Base-by-base conservation (phyloP, 1,140 invertebrate genomes). In the Pygmarrhopalites habei region DNA sequence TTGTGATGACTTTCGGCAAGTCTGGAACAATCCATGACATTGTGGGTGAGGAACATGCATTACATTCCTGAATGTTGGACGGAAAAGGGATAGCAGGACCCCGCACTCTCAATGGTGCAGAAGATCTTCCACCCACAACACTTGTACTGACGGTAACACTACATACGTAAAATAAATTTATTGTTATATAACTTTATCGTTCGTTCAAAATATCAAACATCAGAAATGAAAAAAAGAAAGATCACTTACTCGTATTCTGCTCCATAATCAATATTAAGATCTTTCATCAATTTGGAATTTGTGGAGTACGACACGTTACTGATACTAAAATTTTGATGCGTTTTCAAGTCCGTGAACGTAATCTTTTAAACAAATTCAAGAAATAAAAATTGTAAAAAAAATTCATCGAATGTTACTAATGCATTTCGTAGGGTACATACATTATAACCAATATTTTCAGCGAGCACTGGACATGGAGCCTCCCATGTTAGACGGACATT, bases 1-100 rank as follows among this genome's bases (percentile, higher is more conserved):
- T 58, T 15, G 51, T 41, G 3, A 67, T 35, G 49, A 46, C 35
- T 57, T 29, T 49, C 1, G 68, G 67, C 26, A 65, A 26, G 14
- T 19, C 2, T 17, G 61, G 64, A 5, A 15, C 21, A 21, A 29
- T 23, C 64, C 61, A 66, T 26, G 14, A 60, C 15, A 64, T 61
- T 29, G 64, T 69, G 17, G 30, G 44, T 3, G 30, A 80, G 76
- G 82, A 79, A 67, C 73, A 69, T 69, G 81, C 75, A 1, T 77
- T 74, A 52, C 79, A 74, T 3, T 84, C 79, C 44, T 78, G 76
- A 0, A 90, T 69, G 71, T 84, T 83, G 72, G 80, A 78, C 1
- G 88, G 87, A n/a, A 83, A 73, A 19, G 80, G 74, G 44, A 88
- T 78, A 7, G 75, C 71, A 2, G 83, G 84, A 0, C 83, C 84